Base-by-base conservation (phyloP, 2,113 vertebrate genomes). In the Laterallus jamaicensis region DNA sequence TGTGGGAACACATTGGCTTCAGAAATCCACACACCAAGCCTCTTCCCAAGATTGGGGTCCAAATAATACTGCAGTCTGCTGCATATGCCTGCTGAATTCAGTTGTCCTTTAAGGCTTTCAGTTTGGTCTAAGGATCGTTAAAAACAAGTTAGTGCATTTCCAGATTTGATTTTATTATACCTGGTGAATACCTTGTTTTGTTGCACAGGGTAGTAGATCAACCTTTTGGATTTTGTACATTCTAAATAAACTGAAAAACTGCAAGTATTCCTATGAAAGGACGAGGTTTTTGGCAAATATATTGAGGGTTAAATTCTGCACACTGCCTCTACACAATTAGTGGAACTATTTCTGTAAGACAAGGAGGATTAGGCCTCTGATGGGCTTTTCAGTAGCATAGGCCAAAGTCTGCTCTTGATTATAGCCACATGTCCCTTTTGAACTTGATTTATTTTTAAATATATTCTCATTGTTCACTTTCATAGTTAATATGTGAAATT, bases 311-410 rank as follows among this genome's bases (percentile, higher is more conserved):
- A 89, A 92, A 55, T 89, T 93, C 77, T 89, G 54, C 8, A 39
- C 58, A 14, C 58, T 4, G 3, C 69, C 81, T 7, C 95, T 68
- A 64, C 52, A 78, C 93, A 89, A 88, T 94, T 94, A 93, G 86
- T 59, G 92, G 87, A 50, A 90, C 87, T 95, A 82, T 96, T 95
- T 88, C 90, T 93, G 90, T 96, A 69, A 69, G 76, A 47, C 81
- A 88, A 96, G 96, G 80, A 95, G 86, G 91, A 93, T 96, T 93
- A 95, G 64, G 26, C 44, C 49, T 62, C 73, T 96, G 87, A 94
- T 95, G 89, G 81, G 78, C 79, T 91, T 97, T 95, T 90, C 86
- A 85, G 56, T 80, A 74, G 70, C 83, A 69, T 47, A 77, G 77
- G 62, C 77, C 85, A 77, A 95, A 96, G 90, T 92, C 83, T 96